Evolutionary conservation across 2,797 vertebrate species (phyloP).

Genomic region (Antennarius maculatus): DNA sequence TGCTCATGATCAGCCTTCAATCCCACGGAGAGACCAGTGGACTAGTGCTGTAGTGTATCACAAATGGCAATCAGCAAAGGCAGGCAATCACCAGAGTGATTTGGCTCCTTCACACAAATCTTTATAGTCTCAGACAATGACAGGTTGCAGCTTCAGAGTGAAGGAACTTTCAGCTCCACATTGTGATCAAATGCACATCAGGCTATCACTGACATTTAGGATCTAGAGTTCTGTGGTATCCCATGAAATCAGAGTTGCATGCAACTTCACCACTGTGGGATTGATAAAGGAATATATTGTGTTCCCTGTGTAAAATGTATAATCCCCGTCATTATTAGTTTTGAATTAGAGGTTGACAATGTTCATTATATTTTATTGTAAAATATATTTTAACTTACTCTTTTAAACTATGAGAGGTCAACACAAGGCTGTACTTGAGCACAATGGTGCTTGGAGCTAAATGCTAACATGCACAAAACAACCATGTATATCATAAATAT

Average conservation of each 20-base stretch:
- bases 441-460: too few species aligned
- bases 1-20: conserved; percentile 41
- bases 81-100: conserved; percentile 44
- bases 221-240: too few species aligned
- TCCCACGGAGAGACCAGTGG: conserved; percentile 7
- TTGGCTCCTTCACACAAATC: conserved; percentile 25
- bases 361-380: too few species aligned
- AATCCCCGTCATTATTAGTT: too few species aligned
- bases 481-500: too few species aligned
- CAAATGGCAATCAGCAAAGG: conserved; percentile 56
- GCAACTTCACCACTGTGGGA: too few species aligned
- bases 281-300: too few species aligned
- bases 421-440: not conserved
- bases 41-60: conserved; percentile 26
- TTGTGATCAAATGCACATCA: conserved; percentile 37
- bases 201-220: conserved; percentile 37
- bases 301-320: too few species aligned
- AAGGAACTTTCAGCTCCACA: conserved; percentile 5
- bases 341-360: too few species aligned
- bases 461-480: too few species aligned
- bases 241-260: too few species aligned
- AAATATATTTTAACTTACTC: too few species aligned
- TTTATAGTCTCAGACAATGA: conserved; percentile 41
- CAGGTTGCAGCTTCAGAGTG: conserved; percentile 50
- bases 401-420: not conserved